A percentile compares a stretch with the other conserved stretches of the same genome.
phyloP scores from a whole-genome alignment of 2,113 vertebrate genomes.

The Callaeas wilsoni region DNA sequence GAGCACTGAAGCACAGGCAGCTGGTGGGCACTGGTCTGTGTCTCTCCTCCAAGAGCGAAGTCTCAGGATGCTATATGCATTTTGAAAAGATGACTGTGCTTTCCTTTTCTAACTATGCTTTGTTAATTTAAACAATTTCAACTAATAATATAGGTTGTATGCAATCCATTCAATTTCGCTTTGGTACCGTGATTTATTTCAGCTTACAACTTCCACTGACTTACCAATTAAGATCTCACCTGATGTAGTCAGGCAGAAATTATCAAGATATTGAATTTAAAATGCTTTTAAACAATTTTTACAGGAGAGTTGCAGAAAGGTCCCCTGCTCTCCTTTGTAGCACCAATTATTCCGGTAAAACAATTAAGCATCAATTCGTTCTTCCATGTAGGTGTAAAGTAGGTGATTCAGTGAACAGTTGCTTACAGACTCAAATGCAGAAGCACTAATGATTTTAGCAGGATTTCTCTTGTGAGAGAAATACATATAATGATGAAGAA shows the following conservation, averaged over 20 bases:
- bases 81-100: neutral
- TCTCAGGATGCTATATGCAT: neutral
- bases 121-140: neutral
- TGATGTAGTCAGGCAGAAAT: neutral
- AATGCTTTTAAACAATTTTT: neutral
- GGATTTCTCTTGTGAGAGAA: neutral
- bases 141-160: neutral
- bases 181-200: neutral
- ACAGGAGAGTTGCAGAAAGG: neutral
- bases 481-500: neutral
- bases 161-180: neutral
- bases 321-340: neutral
- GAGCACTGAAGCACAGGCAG: neutral
- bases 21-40: accelerated
- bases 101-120: neutral
- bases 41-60: neutral
- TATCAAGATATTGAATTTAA: neutral
- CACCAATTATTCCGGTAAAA: neutral
- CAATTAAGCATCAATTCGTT: neutral
- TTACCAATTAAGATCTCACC: neutral
- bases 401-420: neutral
- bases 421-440: neutral
- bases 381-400: neutral
- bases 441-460: neutral
- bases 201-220: neutral